Base-by-base conservation (phyloP, 2,113 vertebrate genomes). In the Burhinus bistriatus region DNA sequence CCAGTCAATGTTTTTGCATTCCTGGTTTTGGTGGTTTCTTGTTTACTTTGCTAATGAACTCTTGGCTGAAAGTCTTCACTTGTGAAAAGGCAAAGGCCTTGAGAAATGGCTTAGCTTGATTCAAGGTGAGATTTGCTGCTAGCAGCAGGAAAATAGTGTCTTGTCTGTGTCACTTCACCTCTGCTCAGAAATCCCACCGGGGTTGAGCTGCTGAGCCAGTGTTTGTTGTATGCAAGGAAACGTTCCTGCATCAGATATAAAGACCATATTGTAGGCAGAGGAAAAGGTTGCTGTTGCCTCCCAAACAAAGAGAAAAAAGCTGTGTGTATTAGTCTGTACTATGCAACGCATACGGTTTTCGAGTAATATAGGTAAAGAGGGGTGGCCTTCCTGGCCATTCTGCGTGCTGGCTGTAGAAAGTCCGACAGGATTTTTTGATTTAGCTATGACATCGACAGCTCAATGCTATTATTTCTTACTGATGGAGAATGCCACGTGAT, bases 311-410 rank as follows among this genome's bases (percentile, higher is more conserved):
- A 11, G 12, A 29, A 29, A 66, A 38, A 49, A 36, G 12, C 12
- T 65, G 3, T 17, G 0, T 32, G 0, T 42, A 12, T 45, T 11
- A 36, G n/a, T 6, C 30, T 59, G 49, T 15, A 15, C 6, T 32
- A 4, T 15, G 5, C 6, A 14, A 70, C 18, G 29, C 8, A 9
- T 0, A 30, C 3, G 13, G 12, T 7, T 84, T 65, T 23, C 70
- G 34, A 70, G 58, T 6, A n/a, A 7, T 5, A 32, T 2, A 6
- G 9, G 9, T 42, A 26, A 58, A 75, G 20, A 78, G 34, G 16
- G 9, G 22, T 18, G 32, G 11, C 32, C 9, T 42, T 85, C 42
- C 66, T 71, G 52, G 42, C 45, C 2, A 3, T 80, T 81, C 6
- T 29, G 58, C 2, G 1, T n/a, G n/a, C 66, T 52, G 52, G 12